Evolutionary conservation across 2,888 invertebrate genomes (phyloP).

Genomic region (Isotomurus palustris): DNA sequence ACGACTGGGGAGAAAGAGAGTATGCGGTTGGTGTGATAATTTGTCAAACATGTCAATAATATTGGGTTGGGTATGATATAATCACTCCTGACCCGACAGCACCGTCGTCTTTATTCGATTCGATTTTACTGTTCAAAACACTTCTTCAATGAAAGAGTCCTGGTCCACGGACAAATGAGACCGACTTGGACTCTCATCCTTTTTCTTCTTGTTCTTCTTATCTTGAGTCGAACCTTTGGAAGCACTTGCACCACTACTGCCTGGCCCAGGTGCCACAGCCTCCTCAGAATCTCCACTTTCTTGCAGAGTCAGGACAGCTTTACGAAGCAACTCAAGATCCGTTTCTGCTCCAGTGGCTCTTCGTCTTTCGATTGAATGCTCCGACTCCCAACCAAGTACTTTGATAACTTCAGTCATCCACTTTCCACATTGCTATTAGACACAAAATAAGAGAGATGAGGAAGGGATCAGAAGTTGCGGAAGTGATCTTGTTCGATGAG

Average conservation of each 20-base stretch:
- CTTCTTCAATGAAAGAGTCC: conserved; percentile 36
- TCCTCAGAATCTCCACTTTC: neutral
- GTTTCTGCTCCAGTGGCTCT: conserved; percentile 37
- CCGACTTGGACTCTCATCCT: conserved; percentile 2
- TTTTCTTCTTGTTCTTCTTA: neutral
- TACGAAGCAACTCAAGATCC: conserved; percentile 28
- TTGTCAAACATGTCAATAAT: too few species aligned
- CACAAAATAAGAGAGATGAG: conserved; percentile 3
- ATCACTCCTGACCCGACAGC: too few species aligned
- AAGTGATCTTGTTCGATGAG: too few species aligned
- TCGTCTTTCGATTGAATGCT: conserved; percentile 38
- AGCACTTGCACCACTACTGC: neutral
- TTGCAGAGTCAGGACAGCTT: conserved; percentile 24
- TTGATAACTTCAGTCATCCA: conserved; percentile 38
- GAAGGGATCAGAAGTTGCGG: too few species aligned
- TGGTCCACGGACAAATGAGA: conserved; percentile 23
- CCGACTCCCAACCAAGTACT: conserved; percentile 40
- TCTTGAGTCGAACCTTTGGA: neutral
- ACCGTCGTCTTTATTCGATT: conserved; percentile 7
- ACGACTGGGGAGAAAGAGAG: too few species aligned
- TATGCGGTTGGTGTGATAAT: too few species aligned
- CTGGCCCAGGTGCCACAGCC: neutral
- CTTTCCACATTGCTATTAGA: conserved; percentile 33
- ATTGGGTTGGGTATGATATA: too few species aligned
- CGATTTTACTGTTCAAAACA: conserved; percentile 17